Evolutionary conservation across 2,888 invertebrate genomes (phyloP).

Genomic region (Poecilus cupreus): DNA sequence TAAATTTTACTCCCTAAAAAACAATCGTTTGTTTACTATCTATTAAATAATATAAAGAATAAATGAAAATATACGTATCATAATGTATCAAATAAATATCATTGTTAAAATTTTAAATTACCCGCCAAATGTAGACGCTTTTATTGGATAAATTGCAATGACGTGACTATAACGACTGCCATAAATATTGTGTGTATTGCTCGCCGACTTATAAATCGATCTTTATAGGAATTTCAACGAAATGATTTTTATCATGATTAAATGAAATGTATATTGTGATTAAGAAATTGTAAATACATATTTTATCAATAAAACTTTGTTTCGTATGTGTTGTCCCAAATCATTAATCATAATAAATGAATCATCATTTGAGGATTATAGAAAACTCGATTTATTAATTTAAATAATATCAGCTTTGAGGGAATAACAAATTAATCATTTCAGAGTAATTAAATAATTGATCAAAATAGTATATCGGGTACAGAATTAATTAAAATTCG

Average conservation of each 20-base stretch:
- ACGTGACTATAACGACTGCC: constrained; percentile 45
- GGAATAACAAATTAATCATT: background rate
- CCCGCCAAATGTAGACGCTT: constrained; percentile 43
- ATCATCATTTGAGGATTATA: background rate
- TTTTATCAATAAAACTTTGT: constrained; percentile 31
- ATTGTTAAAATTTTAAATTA: constrained; percentile 45
- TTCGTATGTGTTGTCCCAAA: background rate
- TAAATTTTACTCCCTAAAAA: background rate
- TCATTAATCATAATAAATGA: background rate
- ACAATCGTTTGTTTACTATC: background rate
- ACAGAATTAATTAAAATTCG: background rate
- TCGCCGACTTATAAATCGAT: constrained; percentile 34
- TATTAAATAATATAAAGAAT: background rate
- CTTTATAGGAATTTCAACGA: constrained; percentile 15
- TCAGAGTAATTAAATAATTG: background rate
- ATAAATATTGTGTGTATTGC: constrained; percentile 35
- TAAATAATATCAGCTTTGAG: background rate
- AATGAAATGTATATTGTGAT: constrained; percentile 19
- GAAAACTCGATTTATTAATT: background rate
- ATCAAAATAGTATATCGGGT: background rate
- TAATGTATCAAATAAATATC: constrained; percentile 48
- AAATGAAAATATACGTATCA: constrained; percentile 51
- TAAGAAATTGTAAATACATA: constrained; percentile 45
- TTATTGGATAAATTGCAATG: constrained; percentile 37
- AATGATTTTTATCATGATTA: constrained; percentile 36